A percentile compares a stretch with the other conserved stretches of the same genome.
Conservation (phyloP, 53 echinoderm and acorn worm genomes). For the Mesocentrotus franciscanus region DNA sequence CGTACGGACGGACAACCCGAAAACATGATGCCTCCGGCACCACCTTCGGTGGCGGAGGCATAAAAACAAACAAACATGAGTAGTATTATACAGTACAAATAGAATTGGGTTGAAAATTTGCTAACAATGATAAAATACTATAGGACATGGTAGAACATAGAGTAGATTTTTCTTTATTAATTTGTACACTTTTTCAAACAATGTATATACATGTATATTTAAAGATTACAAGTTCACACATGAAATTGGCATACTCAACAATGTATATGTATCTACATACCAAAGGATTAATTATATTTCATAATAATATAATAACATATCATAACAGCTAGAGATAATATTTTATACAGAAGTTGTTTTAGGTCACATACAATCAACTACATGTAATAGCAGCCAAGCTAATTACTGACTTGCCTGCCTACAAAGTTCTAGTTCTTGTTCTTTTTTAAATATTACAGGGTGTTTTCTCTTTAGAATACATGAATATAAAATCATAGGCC, state of each 20-base stretch:
- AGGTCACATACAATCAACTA: background rate
- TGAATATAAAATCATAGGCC: too few species aligned
- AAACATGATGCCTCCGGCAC: too few species aligned
- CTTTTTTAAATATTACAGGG: background rate
- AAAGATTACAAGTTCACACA: background rate
- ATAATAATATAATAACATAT: background rate
- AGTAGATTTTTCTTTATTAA: background rate
- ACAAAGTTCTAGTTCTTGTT: background rate
- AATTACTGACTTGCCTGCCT: too few species aligned
- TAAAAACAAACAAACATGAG: too few species aligned
- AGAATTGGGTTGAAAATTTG: background rate
- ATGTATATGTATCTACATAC: too few species aligned
- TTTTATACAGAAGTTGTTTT: background rate
- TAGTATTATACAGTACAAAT: too few species aligned
- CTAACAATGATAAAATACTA: background rate
- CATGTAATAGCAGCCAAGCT: too few species aligned
- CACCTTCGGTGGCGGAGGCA: too few species aligned
- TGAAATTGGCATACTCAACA: background rate
- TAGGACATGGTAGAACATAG: background rate
- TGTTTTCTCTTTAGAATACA: too few species aligned
- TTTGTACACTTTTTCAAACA: background rate
- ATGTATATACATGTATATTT: background rate
- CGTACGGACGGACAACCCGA: too few species aligned
- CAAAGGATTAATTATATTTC: too few species aligned
- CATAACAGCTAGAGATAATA: background rate